A percentile compares a stretch with the other conserved stretches of the same genome.
Conservation (phyloP, 1,140 invertebrate genomes). For the Lordiphosa mommai region DNA sequence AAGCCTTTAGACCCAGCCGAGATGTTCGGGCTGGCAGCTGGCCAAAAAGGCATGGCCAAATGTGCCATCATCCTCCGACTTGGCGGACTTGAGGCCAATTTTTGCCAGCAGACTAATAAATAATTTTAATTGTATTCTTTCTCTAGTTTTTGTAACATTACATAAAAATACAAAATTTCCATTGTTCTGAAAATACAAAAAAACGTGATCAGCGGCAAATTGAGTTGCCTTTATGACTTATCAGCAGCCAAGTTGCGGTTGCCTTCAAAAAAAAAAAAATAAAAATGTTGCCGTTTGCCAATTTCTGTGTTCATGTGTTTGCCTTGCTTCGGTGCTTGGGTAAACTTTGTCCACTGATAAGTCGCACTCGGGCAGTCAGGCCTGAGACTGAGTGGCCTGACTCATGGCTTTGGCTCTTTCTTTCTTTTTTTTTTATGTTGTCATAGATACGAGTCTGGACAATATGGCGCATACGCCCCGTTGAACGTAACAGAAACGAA, state of each 20-base stretch:
- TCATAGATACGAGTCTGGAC: constrained; percentile 16
- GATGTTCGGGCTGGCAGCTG: constrained; percentile 50
- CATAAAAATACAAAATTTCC: constrained; percentile 31
- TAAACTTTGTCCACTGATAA: constrained; percentile 73
- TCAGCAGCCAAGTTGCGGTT: constrained; percentile 19
- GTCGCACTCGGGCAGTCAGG: no score
- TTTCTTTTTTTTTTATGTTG: no score
- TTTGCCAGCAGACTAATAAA: constrained; percentile 53
- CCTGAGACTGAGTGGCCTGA: constrained; percentile 2
- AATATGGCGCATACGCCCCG: constrained; percentile 59
- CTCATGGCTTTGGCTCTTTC: constrained; percentile 25
- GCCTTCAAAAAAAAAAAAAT: no score
- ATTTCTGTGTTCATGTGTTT: constrained; percentile 33
- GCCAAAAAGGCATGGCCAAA: constrained; percentile 75
- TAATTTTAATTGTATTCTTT: constrained; percentile 72
- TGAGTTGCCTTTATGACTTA: constrained; percentile 46
- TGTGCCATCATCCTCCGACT: constrained; percentile 51
- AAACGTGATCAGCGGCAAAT: constrained; percentile 71
- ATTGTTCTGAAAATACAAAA: constrained; percentile 46
- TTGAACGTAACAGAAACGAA: constrained; percentile 40
- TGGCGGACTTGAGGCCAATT: no score
- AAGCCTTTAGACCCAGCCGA: no score
- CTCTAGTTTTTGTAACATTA: constrained; percentile 41
- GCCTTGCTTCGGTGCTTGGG: constrained; percentile 42
- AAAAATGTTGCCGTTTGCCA: constrained; percentile 6